phyloP scores from a whole-genome alignment of 2,113 vertebrate species.

The Cheilinus undulatus region DNA sequence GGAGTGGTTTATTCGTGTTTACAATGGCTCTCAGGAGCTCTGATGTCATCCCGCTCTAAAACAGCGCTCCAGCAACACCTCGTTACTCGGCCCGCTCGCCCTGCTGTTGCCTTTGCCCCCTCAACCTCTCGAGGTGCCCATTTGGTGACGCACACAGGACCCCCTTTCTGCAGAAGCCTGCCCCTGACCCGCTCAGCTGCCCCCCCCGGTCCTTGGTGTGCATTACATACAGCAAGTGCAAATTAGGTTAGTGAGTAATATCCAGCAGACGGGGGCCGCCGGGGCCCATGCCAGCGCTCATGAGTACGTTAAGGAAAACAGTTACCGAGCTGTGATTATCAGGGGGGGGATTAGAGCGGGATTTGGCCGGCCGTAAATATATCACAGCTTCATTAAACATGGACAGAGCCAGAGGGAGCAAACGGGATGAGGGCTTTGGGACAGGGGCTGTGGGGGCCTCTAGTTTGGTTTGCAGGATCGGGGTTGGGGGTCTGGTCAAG shows the following conservation, averaged over 20 bases:
- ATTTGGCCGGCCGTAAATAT: constrained; percentile 79
- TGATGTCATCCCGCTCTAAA: constrained; percentile 77
- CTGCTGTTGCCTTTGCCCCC: constrained; percentile 66
- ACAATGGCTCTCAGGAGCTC: constrained; percentile 70
- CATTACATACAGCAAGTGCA: constrained; percentile 82
- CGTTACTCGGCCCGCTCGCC: constrained; percentile 73
- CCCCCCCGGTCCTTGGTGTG: constrained; percentile 66
- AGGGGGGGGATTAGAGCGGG: constrained; percentile 80
- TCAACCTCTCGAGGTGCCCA: constrained; percentile 65
- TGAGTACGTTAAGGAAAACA: constrained; percentile 77
- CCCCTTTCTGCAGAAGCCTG: constrained; percentile 11
- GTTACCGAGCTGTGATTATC: constrained; percentile 77
- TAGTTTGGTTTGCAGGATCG: constrained; percentile 27
- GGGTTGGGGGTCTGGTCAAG: constrained; percentile 40
- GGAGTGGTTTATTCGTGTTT: constrained; percentile 58
- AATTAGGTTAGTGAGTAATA: constrained; percentile 81
- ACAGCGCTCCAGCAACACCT: constrained; percentile 80
- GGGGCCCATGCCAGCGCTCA: constrained; percentile 61
- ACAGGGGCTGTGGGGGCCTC: constrained; percentile 14
- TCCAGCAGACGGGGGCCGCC: constrained; percentile 62
- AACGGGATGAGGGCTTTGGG: constrained; percentile 41
- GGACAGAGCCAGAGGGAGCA: constrained; percentile 47
- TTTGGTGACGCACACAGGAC: constrained; percentile 61
- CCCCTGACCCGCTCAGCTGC: constrained; percentile 17
- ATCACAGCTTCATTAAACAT: constrained; percentile 80